Evolutionary conservation across 2,888 invertebrate genomes (phyloP), one percentile per base, ranked within the genome.

Genomic region (Drosophila eohydei): DNA sequence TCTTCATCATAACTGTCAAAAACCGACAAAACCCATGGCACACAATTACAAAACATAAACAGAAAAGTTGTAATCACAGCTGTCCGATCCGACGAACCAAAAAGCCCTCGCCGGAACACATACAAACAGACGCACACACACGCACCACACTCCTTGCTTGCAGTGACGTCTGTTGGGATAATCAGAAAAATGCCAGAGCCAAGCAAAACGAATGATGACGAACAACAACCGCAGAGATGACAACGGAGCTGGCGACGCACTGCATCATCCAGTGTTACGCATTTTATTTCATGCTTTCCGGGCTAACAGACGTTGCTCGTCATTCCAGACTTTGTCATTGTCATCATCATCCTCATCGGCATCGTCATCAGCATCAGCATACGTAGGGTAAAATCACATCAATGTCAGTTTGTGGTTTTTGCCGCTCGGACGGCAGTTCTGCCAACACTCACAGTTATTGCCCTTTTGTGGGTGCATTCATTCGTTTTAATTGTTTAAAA

Each of bases 1-100:
- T 88, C 86, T 83, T 78, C 88, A 84, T 86, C 83, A 84, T 84
- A 84, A 85, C 86, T 84, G 83, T 84, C 83, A 85, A 80, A 88
- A 88, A 80, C 79, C 70, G 88, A 85, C 83, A 88, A 75, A 80
- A 83, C 71, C 71, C 87, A 86, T 86, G 66, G 76, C 80, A 82
- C 76, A 83, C 83, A 83, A 71, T 77, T 77, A 72, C 77, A 78
- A 81, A 87, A 80, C 71, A 83, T 83, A 88, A 84, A 83, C 84
- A 88, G 83, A 77, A 88, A 86, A 80, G 74, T 84, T 88, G 84
- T 88, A 84, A 84, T 84, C 84, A 86, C 84, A 84, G 86, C 88
- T 88, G 84, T 88, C 84, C 85, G 76, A 83, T 64, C 44, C 78
- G 65, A 73, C 85, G 60, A 79, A 71, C 65, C 52, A 60, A 74